Base-by-base conservation (phyloP, 2,888 invertebrate genomes). In the Dolomedes plantarius region DNA sequence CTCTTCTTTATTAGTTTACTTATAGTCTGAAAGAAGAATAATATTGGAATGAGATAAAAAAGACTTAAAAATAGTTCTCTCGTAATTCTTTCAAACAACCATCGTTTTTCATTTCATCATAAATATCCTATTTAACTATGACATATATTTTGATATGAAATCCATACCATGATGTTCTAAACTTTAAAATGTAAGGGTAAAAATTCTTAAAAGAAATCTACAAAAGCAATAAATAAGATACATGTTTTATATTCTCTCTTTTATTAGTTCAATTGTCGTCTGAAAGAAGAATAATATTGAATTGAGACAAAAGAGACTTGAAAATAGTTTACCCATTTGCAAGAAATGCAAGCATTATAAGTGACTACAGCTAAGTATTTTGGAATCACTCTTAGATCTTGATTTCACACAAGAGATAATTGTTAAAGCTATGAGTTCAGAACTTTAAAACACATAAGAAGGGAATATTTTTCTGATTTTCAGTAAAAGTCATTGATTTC, bases 321-420 rank as follows among this genome's bases (percentile, higher is more conserved):
- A 65, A 80, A 80, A 80, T 46, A 67, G 65, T 67, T 80, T 65
- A 46, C 36, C 65, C 64, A 62, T 65, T 80, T 72, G 65, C 73
- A 73, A 62, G n/a, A 67, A 23, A n/a, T 72, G 32, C 39, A 67
- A 73, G 73, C 79, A 28, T 80, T 46, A 39, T 68, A 62, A 36
- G 32, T 65, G 32, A 68, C 79, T 80, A 80, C 73, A 80, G 65
- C 72, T 80, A 80, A 71, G 67, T 41, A 69, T 41, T 56, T 56
- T 23, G 16, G 23, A 23, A 56, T 23, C 56, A 23, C 2, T 23
- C 23, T 23, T 29, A 36, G 23, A 77, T 27, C 29, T 29, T 16
- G n/a, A 27, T 68, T 50, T 50, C 39, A 69, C 72, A 71, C 71
- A 71, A 11, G 16, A 29, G 29, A 78, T 46, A 76, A 29, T 39